Evolutionary conservation across 2,888 invertebrate genomes (phyloP), one percentile per base, ranked within the genome.

Genomic region (Hermodice carunculata): DNA sequence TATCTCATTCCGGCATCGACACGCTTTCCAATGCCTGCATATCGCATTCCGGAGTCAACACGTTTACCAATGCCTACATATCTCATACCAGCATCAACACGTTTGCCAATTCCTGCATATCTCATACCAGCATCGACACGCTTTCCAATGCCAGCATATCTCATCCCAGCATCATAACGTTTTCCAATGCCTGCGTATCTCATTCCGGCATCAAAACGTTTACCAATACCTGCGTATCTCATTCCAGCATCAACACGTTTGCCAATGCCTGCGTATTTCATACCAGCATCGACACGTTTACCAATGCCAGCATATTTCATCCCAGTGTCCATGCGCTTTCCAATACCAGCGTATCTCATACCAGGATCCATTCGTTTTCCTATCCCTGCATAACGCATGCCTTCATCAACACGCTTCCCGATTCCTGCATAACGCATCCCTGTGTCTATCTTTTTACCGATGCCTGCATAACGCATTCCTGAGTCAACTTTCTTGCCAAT

Each of bases 141-240:
- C 22, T 44, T 60, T 29, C 60, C 60, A 3, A 60, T 29, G 2
- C 60, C 60, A 42, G 51, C 42, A 49, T 42, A 60, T 37, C 24
- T 52, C 60, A 60, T 51, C 28, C 40, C 51, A 40, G 49, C 22
- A 42, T 51, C 51, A n/a, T n/a, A n/a, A 19, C 49, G 48, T 49
- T 59, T 59, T 11, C 59, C 59, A 37, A 59, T 48, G 1, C 59
- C 59, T 24, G 59, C 59, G 24, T 37, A 59, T 32, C 48, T 32
- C 59, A 59, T 59, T 24, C 49, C 49, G 28, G 59, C n/a, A n/a
- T n/a, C n/a, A n/a, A 42, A 28, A 14, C 54, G 40, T 29, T 59
- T 59, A n/a, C 59, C 59, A 37, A 59, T 32, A 3, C 59, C 59
- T 26, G 59, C 59, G 37, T 49, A 59, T 22, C 40, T 29, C 59